Base-by-base conservation (phyloP, 2,113 vertebrate genomes). In the Oenanthe oenanthe region DNA sequence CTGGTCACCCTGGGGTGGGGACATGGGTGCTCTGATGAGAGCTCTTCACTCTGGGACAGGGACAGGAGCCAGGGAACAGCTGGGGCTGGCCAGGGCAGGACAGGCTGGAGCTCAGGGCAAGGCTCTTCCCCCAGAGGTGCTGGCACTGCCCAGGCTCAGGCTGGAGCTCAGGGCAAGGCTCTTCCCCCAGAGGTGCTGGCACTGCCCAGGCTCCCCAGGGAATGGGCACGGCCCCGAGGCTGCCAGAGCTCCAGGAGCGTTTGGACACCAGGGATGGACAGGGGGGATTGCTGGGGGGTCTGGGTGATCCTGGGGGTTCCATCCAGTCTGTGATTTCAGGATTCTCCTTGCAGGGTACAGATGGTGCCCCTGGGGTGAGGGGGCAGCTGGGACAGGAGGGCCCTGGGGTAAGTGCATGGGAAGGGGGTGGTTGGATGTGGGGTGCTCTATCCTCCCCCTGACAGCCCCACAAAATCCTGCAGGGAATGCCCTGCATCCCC, bases 311-410 rank as follows among this genome's bases (percentile, higher is more conserved):
- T 17, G 4, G 4, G 5, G 4, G 14, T 7, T 24, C 10, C 10
- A 10, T 18, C 36, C 4, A 38, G 0, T 45, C n/a, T 67, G 36
- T 45, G 28, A 81, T 17, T 53, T 51, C n/a, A 53, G n/a, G 53
- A 21, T 60, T 81, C 17, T 19, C 76, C 79, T 67, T 96, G 28
- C 97, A 99, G 99, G 99, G 99, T 15, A 50, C 93, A 34, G 66
- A 89, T 0, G 99, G 99, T 24, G 96, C 73, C 4, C 24, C 92
- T 1, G 99, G 99, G 26, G 40, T 82, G 56, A 97, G 98, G 47
- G 99, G 99, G 38, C 98, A 98, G 50, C 93, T 56, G 0, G 99
- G 99, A 58, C 98, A 97, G 86, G 98, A 98, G 93, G 99, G 99
- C 21, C 96, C 97, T 20, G 97, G 94, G 98, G 99, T 99, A 93